Conservation (phyloP, 2,113 vertebrate species). For the Actenoides lindsayi region DNA sequence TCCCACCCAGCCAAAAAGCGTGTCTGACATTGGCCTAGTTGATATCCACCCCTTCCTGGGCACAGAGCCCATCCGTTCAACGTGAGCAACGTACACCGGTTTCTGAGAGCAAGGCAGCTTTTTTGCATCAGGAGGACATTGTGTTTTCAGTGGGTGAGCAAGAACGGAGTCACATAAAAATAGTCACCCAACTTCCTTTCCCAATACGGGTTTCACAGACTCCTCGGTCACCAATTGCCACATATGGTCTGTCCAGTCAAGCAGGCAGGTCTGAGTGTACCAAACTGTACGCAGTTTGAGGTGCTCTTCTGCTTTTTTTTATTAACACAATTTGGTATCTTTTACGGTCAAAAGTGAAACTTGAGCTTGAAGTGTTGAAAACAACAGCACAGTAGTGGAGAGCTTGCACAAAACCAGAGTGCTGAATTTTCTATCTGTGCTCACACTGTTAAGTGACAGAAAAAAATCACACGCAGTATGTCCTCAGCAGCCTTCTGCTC, state of each 20-base stretch:
- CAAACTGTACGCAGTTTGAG: neutral
- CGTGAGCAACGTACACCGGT: accelerated
- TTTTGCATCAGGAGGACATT: neutral
- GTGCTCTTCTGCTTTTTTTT: neutral
- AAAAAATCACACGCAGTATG: neutral
- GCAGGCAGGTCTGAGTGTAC: neutral
- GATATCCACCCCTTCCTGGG: neutral
- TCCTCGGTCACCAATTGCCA: neutral
- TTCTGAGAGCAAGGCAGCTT: neutral
- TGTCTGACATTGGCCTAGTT: neutral
- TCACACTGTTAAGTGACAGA: neutral
- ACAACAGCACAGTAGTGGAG: neutral
- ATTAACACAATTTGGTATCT: neutral
- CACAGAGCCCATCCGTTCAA: accelerated
- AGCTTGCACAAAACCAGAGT: neutral
- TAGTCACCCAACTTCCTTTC: neutral
- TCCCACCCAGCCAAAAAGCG: accelerated
- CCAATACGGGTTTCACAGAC: neutral
- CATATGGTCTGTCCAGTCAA: neutral
- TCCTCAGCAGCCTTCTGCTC: neutral
- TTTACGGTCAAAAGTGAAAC: neutral
- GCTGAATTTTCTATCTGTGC: neutral
- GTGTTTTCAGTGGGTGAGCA: neutral
- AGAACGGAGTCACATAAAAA: neutral
- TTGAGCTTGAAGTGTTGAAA: neutral